Conservation (phyloP, 2,113 vertebrate species). For the Pelobates fuscus region DNA sequence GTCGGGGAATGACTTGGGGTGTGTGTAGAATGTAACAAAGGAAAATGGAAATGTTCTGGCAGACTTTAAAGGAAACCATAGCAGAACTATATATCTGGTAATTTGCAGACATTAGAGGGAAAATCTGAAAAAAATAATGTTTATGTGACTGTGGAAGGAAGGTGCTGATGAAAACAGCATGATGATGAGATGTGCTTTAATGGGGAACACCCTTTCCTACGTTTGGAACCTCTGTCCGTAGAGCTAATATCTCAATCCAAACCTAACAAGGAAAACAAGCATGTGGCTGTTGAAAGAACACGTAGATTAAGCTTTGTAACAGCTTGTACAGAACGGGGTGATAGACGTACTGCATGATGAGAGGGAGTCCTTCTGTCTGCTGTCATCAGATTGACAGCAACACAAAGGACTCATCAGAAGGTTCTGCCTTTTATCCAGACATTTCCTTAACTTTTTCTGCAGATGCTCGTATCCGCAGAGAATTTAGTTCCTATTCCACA, state of each 20-base stretch:
- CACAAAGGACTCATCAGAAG: conserved; percentile 40
- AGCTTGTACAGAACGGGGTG: background rate
- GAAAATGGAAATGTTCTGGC: conserved; percentile 21
- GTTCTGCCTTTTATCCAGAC: conserved; percentile 23
- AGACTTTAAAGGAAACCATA: conserved; percentile 36
- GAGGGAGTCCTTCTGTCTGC: conserved; percentile 21
- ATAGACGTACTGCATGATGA: conserved; percentile 13
- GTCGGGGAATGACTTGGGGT: conserved; percentile 4
- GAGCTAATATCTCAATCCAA: conserved; percentile 38
- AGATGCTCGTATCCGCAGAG: background rate
- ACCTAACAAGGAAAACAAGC: conserved; percentile 20
- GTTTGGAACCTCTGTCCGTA: conserved; percentile 11
- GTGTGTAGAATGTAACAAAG: conserved; percentile 8
- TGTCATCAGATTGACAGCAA: conserved; percentile 25
- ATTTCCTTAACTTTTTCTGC: conserved; percentile 8
- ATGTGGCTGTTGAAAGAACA: conserved; percentile 27
- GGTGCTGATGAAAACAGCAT: conserved; percentile 41
- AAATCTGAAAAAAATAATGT: conserved; percentile 46
- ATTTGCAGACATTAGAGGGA: conserved; percentile 28
- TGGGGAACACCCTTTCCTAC: conserved; percentile 36
- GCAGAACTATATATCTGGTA: conserved; percentile 23
- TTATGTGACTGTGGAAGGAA: conserved; percentile 44
- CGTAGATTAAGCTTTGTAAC: conserved; percentile 17
- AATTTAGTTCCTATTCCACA: background rate
- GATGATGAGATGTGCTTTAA: conserved; percentile 41